phyloP scores from a whole-genome alignment of 2,113 vertebrate genomes.

The Rousettus leschenaultii region DNA sequence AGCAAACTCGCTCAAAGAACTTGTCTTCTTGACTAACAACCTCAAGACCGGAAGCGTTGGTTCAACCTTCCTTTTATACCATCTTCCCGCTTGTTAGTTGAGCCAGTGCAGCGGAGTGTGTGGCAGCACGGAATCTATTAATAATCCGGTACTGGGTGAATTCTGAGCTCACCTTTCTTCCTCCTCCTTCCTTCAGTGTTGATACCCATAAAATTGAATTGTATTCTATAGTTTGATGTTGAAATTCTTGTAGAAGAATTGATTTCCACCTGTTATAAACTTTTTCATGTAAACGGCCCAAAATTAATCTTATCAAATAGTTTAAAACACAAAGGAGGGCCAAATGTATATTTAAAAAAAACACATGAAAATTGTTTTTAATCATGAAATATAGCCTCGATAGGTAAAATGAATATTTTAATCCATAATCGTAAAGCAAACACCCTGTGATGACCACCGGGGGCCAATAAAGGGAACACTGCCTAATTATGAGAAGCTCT shows the following conservation, averaged over 20 bases:
- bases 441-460: not conserved
- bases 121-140: fast-evolving
- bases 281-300: not conserved
- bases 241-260: not conserved
- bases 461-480: not conserved
- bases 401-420: not conserved
- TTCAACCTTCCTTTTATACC: not conserved
- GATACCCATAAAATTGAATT: not conserved
- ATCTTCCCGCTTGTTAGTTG: not conserved
- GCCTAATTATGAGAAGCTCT: not conserved
- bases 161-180: not conserved
- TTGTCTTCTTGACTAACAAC: no score
- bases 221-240: not conserved
- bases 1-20: not conserved
- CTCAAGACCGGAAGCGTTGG: fast-evolving
- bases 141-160: not conserved
- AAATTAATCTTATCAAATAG: not conserved
- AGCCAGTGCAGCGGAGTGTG: not conserved
- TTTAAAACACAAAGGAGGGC: not conserved
- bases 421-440: not conserved
- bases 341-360: not conserved
- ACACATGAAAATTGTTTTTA: not conserved
- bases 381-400: not conserved
- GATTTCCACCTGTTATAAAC: not conserved
- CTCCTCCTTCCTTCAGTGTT: not conserved